Base-by-base conservation (phyloP, 2,888 invertebrate species). In the Oxystoma pomonae region DNA sequence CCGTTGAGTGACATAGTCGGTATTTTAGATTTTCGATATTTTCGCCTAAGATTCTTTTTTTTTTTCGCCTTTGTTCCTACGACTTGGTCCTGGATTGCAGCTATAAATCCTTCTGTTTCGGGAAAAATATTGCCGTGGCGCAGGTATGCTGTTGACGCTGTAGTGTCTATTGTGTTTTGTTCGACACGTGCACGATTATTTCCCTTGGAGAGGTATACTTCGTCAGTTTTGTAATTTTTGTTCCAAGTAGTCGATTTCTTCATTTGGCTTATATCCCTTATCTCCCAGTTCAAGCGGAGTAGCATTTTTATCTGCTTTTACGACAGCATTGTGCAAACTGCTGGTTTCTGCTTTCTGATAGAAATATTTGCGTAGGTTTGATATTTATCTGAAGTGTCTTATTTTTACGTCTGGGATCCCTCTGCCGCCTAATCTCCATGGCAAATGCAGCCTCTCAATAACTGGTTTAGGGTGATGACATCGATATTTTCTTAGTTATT, bases 401-500 rank as follows among this genome's bases (percentile, higher is more conserved):
- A 35, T 12, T 35, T 35, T 35, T 3, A 35, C 12, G 12, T 35
- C 35, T 35, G 35, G 20, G 5, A n/a, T 57, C 52, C 17, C 57
- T 57, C 21, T 61, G 52, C 57, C 61, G 57, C 0, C 49, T 51
- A 52, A 57, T 50, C 35, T 22, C n/a, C 16, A 9, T 3, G 53
- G 57, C 21, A 16, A 58, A 58, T 35, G 20, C 58, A 58, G 19
- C 61, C 60, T 7, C 12, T 35, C 5, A 35, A 35, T 12, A 7
- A 12, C 3, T 35, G 12, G 12, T 35, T 35, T 35, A 7, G 35
- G 35, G 12, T 35, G 35, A 12, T 35, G 35, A 35, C 5, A 7
- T 3, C 35, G 35, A 3, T 35, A 12, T 35, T 35, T 35, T 3
- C 35, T 3, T 3, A 35, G 58, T 20, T 7, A 58, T n/a, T n/a